Conservation (phyloP, 2,113 vertebrate genomes). For the Toxotes jaculatrix region DNA sequence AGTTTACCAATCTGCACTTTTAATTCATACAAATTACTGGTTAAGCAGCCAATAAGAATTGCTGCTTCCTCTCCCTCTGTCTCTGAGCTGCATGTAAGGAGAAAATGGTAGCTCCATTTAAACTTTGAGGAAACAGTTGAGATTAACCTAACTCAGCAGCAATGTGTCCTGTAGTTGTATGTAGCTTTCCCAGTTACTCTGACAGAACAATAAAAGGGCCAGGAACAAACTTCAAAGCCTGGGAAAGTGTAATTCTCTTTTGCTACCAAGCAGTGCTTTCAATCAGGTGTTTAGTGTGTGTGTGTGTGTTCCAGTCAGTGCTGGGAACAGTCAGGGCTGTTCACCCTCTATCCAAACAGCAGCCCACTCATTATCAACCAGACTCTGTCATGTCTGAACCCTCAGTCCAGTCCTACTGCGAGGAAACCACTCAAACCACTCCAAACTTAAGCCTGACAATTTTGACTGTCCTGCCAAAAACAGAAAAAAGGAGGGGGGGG, state of each 20-base stretch:
- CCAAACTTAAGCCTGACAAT: slow-evolving; percentile 4
- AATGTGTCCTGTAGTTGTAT: background rate
- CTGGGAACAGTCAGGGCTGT: slow-evolving; percentile 61
- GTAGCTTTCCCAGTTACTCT: background rate
- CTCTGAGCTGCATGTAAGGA: background rate
- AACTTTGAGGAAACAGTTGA: background rate
- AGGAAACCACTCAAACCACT: slow-evolving; percentile 22
- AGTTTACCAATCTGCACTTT: background rate
- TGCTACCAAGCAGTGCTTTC: background rate
- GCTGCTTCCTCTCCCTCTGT: background rate
- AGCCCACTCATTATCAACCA: slow-evolving; percentile 63
- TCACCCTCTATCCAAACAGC: slow-evolving; percentile 59
- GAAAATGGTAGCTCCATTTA: background rate
- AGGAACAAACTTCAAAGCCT: background rate
- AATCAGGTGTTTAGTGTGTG: slow-evolving; percentile 13
- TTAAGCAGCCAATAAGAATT: background rate
- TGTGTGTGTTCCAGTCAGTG: background rate
- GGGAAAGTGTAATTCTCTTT: background rate
- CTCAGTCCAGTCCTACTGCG: slow-evolving; percentile 6
- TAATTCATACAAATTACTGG: background rate
- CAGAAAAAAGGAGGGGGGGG: background rate
- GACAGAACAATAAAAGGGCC: slow-evolving; percentile 3
- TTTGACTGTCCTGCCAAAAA: background rate
- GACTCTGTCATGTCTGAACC: slow-evolving; percentile 42
- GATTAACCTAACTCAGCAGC: background rate